Base-by-base conservation (phyloP, 2,888 invertebrate species). In the Caenorhabditis virilis region DNA sequence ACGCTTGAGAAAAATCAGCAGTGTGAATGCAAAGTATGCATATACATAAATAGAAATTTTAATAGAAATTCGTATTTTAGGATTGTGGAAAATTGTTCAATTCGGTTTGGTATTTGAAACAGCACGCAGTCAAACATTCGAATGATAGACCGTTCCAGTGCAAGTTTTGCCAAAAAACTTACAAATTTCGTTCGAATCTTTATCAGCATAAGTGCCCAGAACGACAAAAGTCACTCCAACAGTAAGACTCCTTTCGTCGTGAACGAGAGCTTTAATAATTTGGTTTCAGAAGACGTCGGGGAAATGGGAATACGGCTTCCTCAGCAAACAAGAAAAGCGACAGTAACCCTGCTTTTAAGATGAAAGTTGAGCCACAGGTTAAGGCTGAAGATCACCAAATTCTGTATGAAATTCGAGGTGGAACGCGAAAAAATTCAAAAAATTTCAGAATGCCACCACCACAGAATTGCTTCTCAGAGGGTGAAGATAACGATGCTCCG, bases 141-240 rank as follows among this genome's bases (percentile, higher is more conserved):
- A 83, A 81, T 51, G 82, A 82, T 39, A 66, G 82, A n/a, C 82
- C 82, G 0, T 82, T 82, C 73, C 76, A 80, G 53, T 82, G 82
- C 75, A 79, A 79, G 45, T 82, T 76, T 61, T 82, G 82, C 62
- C 71, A 71, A 56, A 82, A 82, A 77, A 80, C 82, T 1, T 83
- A 80, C 74, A 82, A 82, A 46, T 83, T 83, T 74, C 78, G 83
- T 13, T 82, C 81, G 27, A 83, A 83, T 54, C 72, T 83, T 48
- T 83, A 83, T 60, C 83, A 83, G 60, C 82, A 82, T 71, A 82
- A 82, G 60, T 82, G 82, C 52, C 82, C 80, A 6, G 81, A 82
- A 18, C 55, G 81, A 11, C 78, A 73, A 50, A 76, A 76, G 50
- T 62, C 66, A 15, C 52, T 69, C 39, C 71, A 69, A 30, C 73